Conservation (phyloP, 2,797 vertebrate species). For the Peromyscus aztecus region DNA sequence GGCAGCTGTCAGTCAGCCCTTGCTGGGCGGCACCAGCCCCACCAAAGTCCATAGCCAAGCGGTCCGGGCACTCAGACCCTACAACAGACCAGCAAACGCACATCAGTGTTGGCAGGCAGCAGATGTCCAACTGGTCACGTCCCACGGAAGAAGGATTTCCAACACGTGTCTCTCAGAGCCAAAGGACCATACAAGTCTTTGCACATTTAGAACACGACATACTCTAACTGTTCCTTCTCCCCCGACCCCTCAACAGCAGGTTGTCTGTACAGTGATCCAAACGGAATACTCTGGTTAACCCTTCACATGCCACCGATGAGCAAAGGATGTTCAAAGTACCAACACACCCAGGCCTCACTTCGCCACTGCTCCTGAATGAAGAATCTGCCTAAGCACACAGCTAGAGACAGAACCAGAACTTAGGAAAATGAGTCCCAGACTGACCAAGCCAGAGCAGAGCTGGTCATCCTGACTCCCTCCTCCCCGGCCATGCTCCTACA, state of each 20-base stretch:
- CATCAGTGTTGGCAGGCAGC: conserved; percentile 82
- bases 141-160: conserved; percentile 79
- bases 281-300: conserved; percentile 3
- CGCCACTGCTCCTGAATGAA: background rate
- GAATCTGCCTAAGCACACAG: conserved; percentile 55
- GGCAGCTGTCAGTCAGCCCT: conserved; percentile 83
- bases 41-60: conserved; percentile 85
- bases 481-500: conserved; percentile 69
- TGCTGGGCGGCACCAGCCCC: conserved; percentile 83
- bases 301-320: background rate
- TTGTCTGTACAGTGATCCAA: conserved; percentile 28
- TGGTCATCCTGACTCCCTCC: conserved; percentile 64
- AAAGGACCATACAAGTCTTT: conserved; percentile 59
- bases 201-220: conserved; percentile 28
- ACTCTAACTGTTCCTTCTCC: background rate
- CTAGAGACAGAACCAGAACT: conserved; percentile 46
- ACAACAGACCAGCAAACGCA: conserved; percentile 85
- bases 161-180: conserved; percentile 64
- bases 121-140: conserved; percentile 80
- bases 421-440: conserved; percentile 27
- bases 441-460: conserved; percentile 60
- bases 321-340: conserved; percentile 12
- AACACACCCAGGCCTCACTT: background rate
- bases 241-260: conserved; percentile 21
- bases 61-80: conserved; percentile 84